Evolutionary conservation across 2,113 vertebrate genomes (phyloP).

Genomic region (Platichthys stellatus): DNA sequence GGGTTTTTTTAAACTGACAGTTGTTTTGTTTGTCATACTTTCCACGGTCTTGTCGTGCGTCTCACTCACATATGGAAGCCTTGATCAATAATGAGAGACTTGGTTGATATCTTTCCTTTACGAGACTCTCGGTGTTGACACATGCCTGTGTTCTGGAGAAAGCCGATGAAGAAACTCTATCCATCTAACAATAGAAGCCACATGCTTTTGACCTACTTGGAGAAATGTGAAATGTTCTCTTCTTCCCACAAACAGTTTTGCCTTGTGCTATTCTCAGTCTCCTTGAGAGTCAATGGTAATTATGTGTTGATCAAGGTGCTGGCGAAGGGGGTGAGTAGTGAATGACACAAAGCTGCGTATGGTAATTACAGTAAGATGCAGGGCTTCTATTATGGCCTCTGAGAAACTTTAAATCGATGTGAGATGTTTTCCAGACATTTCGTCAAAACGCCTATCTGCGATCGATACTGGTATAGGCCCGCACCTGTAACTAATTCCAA

Average conservation of each 20-base stretch:
- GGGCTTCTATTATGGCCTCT: constrained; percentile 14
- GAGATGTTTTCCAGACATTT: constrained; percentile 56
- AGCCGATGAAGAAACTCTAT: constrained; percentile 63
- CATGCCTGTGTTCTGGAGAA: constrained; percentile 51
- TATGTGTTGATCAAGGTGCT: constrained; percentile 28
- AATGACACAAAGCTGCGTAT: constrained; percentile 8
- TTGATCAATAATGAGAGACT: constrained; percentile 72
- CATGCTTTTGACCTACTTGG: constrained; percentile 39
- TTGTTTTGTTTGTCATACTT: constrained; percentile 75
- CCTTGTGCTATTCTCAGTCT: neutral
- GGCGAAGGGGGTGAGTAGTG: neutral
- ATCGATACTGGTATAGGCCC: constrained; percentile 47
- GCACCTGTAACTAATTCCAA: constrained; percentile 56
- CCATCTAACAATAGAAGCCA: constrained; percentile 25
- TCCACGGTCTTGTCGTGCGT: constrained; percentile 56
- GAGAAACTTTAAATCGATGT: constrained; percentile 55
- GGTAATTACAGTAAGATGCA: constrained; percentile 31
- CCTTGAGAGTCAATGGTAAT: constrained; percentile 17
- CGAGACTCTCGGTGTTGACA: constrained; percentile 61
- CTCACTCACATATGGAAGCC: constrained; percentile 75
- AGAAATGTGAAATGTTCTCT: constrained; percentile 7
- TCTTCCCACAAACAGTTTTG: constrained; percentile 4
- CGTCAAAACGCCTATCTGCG: constrained; percentile 48
- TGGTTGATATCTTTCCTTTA: constrained; percentile 70
- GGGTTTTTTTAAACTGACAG: constrained; percentile 58